Evolutionary conservation across 2,113 vertebrate species (phyloP), one percentile per base, ranked within the genome.

Genomic region (Hiodon alosoides): DNA sequence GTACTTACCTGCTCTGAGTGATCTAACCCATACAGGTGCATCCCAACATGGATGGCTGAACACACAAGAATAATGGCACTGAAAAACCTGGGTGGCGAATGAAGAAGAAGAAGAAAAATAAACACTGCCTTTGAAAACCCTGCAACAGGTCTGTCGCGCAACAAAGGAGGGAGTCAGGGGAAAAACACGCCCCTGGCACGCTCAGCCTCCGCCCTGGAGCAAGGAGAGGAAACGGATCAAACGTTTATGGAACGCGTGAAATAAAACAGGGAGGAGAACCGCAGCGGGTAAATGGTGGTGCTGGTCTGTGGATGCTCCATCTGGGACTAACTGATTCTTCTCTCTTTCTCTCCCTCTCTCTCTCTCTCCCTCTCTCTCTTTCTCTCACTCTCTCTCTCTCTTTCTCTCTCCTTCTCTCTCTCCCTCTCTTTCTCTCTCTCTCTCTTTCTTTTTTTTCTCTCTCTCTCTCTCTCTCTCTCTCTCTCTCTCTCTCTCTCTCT

Each of bases 1-100:
- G 51, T 78, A 83, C 85, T 83, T 76, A 85, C 83, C 81, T n/a
- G 79, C 79, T 86, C 81, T 79, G 88, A 90, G 82, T 91, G 87
- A 85, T 88, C 82, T 80, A 79, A 79, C 75, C 68, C 82, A 59
- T 76, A 81, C 79, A 88, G 81, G 77, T 85, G 84, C 85, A 79
- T 87, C 84, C 82, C 74, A 48, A 71, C 81, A 79, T 17, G 55
- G 73, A 61, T 69, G 72, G 58, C 78, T 13, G 53, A 17, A 13
- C 13, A 11, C 48, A 16, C 47, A 55, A 60, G 64, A 66, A 47
- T 11, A 1, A 17, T 5, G 17, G 6, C 17, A 31, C 50, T 2
- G 50, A 53, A 6, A 13, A n/a, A n/a, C 7, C 11, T 3, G 17
- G 55, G 8, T 11, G 0, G 11, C 55, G 75, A 4, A 51, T 3